Conservation (phyloP, 2,113 vertebrate species). For the Erythrocebus patas region DNA sequence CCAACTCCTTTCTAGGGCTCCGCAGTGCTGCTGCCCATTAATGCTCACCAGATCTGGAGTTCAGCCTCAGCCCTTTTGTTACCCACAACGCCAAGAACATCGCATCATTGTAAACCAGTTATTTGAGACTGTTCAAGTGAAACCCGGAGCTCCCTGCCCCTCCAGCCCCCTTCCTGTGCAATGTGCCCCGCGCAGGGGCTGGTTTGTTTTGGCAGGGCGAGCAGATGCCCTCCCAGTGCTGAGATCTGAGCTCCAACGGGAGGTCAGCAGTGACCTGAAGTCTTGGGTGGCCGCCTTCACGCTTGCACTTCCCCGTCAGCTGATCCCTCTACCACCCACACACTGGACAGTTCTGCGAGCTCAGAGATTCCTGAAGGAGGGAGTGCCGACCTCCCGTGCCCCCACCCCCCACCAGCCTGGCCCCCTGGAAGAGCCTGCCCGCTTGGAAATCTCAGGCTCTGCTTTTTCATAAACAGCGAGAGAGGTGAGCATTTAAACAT, state of each 20-base stretch:
- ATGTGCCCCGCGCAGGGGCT: conserved; percentile 77
- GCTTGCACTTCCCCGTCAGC: conserved; percentile 85
- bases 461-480: conserved; percentile 77
- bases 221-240: conserved; percentile 84
- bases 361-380: conserved; percentile 79
- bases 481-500: conserved; percentile 60
- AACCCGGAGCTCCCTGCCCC: conserved; percentile 70
- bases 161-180: conserved; percentile 64
- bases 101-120: conserved; percentile 80
- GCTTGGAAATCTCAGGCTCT: conserved; percentile 60
- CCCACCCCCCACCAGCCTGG: conserved; percentile 50
- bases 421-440: conserved; percentile 62
- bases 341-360: conserved; percentile 81
- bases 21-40: conserved; percentile 80
- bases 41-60: conserved; percentile 81
- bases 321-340: conserved; percentile 86
- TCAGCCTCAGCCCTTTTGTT: conserved; percentile 38
- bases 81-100: conserved; percentile 62
- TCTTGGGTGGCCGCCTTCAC: conserved; percentile 88
- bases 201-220: conserved; percentile 87
- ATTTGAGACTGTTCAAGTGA: conserved; percentile 84
- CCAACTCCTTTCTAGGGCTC: conserved; percentile 74
- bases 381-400: conserved; percentile 77
- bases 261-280: conserved; percentile 85
- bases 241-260: conserved; percentile 76